Conservation (phyloP, 2,888 invertebrate species). For the Diaperis boleti region DNA sequence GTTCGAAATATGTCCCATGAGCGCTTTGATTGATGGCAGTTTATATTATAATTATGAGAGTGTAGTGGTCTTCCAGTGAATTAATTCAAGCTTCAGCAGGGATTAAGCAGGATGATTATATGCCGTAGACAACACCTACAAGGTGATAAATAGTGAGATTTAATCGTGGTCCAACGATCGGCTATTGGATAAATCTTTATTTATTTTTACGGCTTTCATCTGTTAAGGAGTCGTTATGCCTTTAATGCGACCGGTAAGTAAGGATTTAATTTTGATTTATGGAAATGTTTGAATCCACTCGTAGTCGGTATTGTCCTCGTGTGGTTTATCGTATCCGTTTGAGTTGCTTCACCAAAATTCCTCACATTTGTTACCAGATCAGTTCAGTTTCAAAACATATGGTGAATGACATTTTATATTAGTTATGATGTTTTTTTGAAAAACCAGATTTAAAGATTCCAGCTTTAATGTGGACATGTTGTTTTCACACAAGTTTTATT, state of each 20-base stretch:
- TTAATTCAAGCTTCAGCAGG: slow-evolving; percentile 42
- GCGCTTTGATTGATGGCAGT: slow-evolving; percentile 43
- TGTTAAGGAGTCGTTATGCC: slow-evolving; percentile 50
- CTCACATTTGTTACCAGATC: too few species aligned
- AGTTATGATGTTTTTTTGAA: too few species aligned
- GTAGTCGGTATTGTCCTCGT: slow-evolving; percentile 48
- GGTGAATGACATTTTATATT: too few species aligned
- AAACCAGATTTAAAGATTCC: too few species aligned
- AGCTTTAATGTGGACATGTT: too few species aligned
- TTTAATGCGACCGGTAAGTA: slow-evolving; percentile 53
- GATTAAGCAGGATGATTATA: slow-evolving; percentile 39
- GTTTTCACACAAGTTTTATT: too few species aligned
- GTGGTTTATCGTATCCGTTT: slow-evolving; percentile 22
- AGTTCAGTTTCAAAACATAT: too few species aligned
- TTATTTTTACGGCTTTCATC: slow-evolving; percentile 41
- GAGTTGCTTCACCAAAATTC: too few species aligned
- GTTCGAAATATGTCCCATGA: slow-evolving; percentile 41
- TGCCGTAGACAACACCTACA: slow-evolving; percentile 44
- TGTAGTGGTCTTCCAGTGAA: slow-evolving; percentile 39
- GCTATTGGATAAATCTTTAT: slow-evolving; percentile 43
- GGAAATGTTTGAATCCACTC: slow-evolving; percentile 33
- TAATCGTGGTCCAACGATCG: slow-evolving; percentile 44
- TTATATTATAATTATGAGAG: slow-evolving; percentile 44
- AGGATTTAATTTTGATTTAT: slow-evolving; percentile 49
- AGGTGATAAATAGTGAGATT: slow-evolving; percentile 45